Conservation (phyloP, 2,888 invertebrate genomes). For the Cremastinae sp. region DNA sequence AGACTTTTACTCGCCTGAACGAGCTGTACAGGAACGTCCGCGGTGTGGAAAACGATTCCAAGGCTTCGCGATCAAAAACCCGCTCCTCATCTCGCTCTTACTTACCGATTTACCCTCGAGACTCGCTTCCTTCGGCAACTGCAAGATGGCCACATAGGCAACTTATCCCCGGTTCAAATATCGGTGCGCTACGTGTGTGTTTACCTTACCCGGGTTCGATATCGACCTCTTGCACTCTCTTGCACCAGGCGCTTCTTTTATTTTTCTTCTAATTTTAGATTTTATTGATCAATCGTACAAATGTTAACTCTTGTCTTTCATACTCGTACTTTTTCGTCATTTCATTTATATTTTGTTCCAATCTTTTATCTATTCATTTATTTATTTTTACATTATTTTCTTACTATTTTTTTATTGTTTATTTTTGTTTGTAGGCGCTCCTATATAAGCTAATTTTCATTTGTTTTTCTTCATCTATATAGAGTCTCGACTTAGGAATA, state of each 20-base stretch:
- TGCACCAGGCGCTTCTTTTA: background rate
- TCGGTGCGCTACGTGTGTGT: background rate
- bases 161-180: constrained; percentile 15
- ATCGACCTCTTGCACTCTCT: constrained; percentile 38
- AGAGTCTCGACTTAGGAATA: no score
- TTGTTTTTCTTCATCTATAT: no score
- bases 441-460: no score
- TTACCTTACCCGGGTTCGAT: constrained; percentile 21
- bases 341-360: no score
- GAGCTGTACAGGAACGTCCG: background rate
- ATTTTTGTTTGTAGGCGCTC: no score
- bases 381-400: no score
- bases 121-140: constrained; percentile 39
- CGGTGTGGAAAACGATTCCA: background rate
- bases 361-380: no score
- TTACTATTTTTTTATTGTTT: no score
- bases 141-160: constrained; percentile 49
- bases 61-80: no score
- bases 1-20: constrained; percentile 38
- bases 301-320: no score
- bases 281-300: background rate
- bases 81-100: constrained; percentile 46
- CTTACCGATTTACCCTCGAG: constrained; percentile 34
- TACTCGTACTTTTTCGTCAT: no score
- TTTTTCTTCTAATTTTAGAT: background rate